Evolutionary conservation across 2,888 invertebrate species (phyloP).

Genomic region (Andrena hattorfiana): DNA sequence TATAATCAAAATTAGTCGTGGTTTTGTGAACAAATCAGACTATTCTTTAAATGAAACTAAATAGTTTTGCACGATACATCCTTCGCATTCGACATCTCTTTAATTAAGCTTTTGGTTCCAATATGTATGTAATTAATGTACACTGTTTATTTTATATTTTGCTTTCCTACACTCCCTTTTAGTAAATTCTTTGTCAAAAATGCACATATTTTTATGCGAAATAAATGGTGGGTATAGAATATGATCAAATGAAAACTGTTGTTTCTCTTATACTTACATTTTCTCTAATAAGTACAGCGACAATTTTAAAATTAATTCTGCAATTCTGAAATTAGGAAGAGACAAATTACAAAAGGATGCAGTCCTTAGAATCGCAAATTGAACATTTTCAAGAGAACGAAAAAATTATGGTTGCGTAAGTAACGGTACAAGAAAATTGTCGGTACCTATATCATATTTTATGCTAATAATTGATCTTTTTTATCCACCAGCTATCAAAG

Average conservation of each 20-base stretch:
- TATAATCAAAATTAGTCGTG: conserved; percentile 68
- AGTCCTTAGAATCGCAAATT: conserved; percentile 70
- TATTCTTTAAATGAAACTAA: conserved; percentile 52
- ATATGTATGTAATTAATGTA: conserved; percentile 9
- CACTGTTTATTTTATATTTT: conserved; percentile 37
- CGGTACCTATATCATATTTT: not conserved
- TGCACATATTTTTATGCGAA: conserved; percentile 36
- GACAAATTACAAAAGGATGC: conserved; percentile 65
- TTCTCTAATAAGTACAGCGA: not conserved
- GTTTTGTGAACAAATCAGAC: conserved; percentile 47
- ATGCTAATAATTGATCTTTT: conserved; percentile 1
- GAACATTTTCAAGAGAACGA: conserved; percentile 74
- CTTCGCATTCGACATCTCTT: conserved; percentile 19
- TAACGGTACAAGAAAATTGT: conserved; percentile 22
- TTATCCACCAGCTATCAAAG: conserved; percentile 69
- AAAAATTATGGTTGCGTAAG: conserved; percentile 71
- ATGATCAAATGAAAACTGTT: conserved; percentile 7
- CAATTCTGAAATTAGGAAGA: conserved; percentile 71
- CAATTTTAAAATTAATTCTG: conserved; percentile 25
- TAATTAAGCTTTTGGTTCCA: conserved; percentile 12
- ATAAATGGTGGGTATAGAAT: conserved; percentile 52
- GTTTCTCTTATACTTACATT: conserved; percentile 28
- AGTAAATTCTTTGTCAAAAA: conserved; percentile 59
- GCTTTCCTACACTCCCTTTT: conserved; percentile 49
- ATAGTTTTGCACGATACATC: conserved; percentile 39